A percentile compares a stretch with the other conserved stretches of the same genome.
Conservation (phyloP, 1,140 invertebrate genomes). For the Drosophila bocqueti region DNA sequence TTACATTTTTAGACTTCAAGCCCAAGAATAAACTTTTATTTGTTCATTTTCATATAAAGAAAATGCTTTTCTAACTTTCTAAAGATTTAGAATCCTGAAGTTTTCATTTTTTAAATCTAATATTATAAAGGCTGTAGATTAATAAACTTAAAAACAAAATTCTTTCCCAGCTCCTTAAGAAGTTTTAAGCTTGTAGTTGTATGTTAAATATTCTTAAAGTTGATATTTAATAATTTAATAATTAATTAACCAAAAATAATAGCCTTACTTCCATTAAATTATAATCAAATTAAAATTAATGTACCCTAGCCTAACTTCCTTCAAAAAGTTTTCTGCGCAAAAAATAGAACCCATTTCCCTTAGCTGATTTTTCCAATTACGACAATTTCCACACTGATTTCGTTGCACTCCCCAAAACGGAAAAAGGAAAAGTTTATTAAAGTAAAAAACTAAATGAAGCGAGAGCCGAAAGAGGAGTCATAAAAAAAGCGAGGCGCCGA, state of each 20-base stretch:
- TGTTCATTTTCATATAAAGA: no score
- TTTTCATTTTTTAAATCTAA: no score
- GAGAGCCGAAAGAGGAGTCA: conserved; percentile 13
- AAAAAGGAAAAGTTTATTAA: conserved; percentile 38
- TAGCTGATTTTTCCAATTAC: conserved; percentile 26
- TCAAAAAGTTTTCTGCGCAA: neutral
- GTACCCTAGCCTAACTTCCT: neutral
- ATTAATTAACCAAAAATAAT: neutral
- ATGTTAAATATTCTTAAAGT: no score
- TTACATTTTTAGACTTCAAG: neutral
- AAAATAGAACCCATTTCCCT: neutral
- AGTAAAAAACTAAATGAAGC: conserved; percentile 4
- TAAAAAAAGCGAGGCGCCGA: conserved; percentile 39
- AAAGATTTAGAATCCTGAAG: no score
- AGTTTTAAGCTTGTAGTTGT: no score
- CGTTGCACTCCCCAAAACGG: conserved; percentile 3
- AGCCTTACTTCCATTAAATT: neutral
- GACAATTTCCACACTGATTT: conserved; percentile 16
- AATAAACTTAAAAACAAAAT: neutral
- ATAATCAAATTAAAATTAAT: conserved; percentile 9
- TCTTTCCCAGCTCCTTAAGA: neutral
- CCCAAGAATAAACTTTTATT: no score
- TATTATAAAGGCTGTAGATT: no score
- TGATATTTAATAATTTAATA: no score
- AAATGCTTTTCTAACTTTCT: neutral